phyloP scores from a whole-genome alignment of 37 sponge, comb jelly and placozoan genomes.

The Oscarella lobularis region DNA sequence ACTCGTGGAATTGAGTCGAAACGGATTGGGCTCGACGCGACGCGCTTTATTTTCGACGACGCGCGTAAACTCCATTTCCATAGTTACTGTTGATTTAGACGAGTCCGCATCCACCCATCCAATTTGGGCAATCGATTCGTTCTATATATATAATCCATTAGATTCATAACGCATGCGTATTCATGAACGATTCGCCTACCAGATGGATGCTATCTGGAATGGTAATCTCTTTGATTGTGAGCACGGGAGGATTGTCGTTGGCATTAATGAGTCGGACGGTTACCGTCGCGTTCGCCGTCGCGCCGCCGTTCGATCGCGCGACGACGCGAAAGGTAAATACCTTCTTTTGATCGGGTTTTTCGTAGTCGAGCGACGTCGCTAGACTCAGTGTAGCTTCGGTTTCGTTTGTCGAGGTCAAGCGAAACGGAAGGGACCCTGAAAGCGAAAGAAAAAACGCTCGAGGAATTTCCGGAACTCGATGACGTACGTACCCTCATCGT shows the following conservation, averaged over 20 bases:
- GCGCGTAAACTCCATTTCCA: neutral
- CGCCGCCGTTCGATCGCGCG: no score
- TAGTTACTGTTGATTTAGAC: neutral
- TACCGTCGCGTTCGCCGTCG: neutral
- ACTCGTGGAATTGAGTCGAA: neutral
- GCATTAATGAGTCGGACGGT: neutral
- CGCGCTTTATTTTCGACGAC: neutral
- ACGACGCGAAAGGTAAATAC: no score
- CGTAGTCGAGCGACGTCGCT: conserved; percentile 2
- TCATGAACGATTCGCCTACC: no score
- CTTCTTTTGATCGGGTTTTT: neutral
- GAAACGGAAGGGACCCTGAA: no score
- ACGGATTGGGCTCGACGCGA: neutral
- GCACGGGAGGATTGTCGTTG: neutral
- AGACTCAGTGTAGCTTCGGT: no score
- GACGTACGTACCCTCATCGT: no score
- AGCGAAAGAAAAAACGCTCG: no score
- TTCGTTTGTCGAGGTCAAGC: no score
- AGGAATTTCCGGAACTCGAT: no score
- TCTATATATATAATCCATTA: neutral
- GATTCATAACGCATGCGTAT: no score
- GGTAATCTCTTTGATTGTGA: neutral
- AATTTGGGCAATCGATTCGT: neutral
- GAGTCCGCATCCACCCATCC: neutral
- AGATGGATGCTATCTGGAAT: no score